phyloP scores from a whole-genome alignment of 2,888 invertebrate genomes.

The Podabrus alpinus region DNA sequence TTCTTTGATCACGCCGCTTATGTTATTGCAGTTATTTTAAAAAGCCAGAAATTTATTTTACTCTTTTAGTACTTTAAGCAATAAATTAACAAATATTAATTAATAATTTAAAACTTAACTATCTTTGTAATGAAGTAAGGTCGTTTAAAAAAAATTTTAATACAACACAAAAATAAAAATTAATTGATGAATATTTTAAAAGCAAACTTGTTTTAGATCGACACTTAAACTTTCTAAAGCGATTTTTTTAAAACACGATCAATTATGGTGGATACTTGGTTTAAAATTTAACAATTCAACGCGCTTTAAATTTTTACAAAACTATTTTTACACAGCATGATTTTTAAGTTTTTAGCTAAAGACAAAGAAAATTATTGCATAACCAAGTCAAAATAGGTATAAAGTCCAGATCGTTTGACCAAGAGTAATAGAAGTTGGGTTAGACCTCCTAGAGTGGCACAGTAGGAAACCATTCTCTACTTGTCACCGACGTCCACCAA shows the following conservation, averaged over 20 bases:
- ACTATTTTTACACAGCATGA: slow-evolving; percentile 9
- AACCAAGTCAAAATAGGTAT: slow-evolving; percentile 7
- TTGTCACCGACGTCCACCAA: slow-evolving; percentile 24
- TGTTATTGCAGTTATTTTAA: slow-evolving; percentile 17
- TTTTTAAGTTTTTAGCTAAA: slow-evolving; percentile 11
- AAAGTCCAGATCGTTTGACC: slow-evolving; percentile 1
- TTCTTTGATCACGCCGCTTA: slow-evolving; percentile 36
- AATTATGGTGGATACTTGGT: background rate
- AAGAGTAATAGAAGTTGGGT: slow-evolving; percentile 18
- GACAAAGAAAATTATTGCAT: slow-evolving; percentile 11
- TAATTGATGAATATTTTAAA: background rate
- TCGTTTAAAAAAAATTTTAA: background rate
- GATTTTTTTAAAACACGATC: slow-evolving; percentile 5
- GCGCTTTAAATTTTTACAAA: background rate
- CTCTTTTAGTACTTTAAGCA: background rate
- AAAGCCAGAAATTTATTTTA: slow-evolving; percentile 16
- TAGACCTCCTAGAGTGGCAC: slow-evolving; percentile 11
- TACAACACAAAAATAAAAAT: background rate
- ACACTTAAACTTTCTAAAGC: slow-evolving; percentile 1
- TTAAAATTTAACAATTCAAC: background rate
- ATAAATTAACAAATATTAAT: slow-evolving; percentile 15
- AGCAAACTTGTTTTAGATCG: background rate
- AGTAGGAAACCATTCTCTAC: slow-evolving; percentile 20
- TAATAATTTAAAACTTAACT: slow-evolving; percentile 8
- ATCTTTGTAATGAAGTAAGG: background rate